These are phyloP conservation scores for Therioaphis trifolii DNA, from an alignment of 2,888 invertebrate genomes.

Conservation along the genomic window DNA sequence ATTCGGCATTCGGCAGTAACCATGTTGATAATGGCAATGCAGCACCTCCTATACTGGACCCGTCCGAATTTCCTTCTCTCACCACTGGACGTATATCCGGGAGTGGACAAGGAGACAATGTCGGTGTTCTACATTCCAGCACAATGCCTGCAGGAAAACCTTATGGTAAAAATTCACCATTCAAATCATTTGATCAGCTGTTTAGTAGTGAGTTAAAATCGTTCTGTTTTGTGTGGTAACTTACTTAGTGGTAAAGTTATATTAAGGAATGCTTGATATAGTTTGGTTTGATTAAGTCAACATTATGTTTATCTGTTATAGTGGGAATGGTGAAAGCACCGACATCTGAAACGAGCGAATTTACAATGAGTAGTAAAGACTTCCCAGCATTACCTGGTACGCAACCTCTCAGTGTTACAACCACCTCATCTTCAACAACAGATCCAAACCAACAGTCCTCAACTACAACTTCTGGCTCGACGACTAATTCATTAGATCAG, in stretches of 20 bases:
- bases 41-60: constrained; percentile 87
- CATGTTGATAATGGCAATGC: constrained; percentile 75
- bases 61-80: constrained; percentile 92
- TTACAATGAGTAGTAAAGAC: constrained; percentile 98
- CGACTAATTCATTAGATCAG: constrained; percentile 54
- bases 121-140: constrained; percentile 70
- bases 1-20: constrained; percentile 80
- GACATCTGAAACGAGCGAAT: constrained; percentile 90
- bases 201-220: constrained; percentile 62
- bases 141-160: constrained; percentile 85
- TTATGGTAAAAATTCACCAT: constrained; percentile 77
- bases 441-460: constrained; percentile 59
- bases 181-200: constrained; percentile 65
- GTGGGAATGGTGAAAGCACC: constrained; percentile 97
- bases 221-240: constrained; percentile 50
- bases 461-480: constrained; percentile 52
- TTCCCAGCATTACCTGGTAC: constrained; percentile 99
- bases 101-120: constrained; percentile 56
- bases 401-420: constrained; percentile 69
- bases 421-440: constrained; percentile 59
- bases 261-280: neutral
- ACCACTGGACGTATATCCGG: constrained; percentile 80
- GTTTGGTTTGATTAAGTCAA: constrained; percentile 5
- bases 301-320: constrained; percentile 68
- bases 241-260: constrained; percentile 47